Percentiles rank a stretch among this genome's conserved stretches.
Evolutionary conservation across 1,140 invertebrate genomes (phyloP).

Genomic region (Aradophagus sp.): DNA sequence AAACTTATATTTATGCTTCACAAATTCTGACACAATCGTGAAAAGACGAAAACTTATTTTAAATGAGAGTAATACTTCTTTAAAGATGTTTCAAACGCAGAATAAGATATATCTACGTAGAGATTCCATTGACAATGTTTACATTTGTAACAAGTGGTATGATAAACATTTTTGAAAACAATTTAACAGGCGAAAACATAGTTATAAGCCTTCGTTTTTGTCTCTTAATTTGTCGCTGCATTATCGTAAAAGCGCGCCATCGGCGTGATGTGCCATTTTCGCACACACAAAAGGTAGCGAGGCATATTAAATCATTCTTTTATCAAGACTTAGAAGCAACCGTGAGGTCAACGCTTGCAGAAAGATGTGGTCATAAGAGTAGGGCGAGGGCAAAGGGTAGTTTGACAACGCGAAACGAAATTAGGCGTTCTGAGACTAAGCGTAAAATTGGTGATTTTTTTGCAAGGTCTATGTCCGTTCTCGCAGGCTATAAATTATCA

Average conservation of each 20-base stretch:
- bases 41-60: no score
- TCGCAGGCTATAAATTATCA: conserved; percentile 56
- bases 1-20: no score
- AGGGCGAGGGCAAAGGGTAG: no score
- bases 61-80: no score
- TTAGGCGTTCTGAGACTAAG: conserved; percentile 41
- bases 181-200: conserved; percentile 21
- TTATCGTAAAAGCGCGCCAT: conserved; percentile 27
- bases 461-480: conserved; percentile 11
- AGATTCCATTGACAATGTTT: no score
- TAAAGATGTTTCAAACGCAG: no score
- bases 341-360: no score
- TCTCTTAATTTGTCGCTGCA: conserved; percentile 35
- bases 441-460: conserved; percentile 60
- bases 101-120: no score
- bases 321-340: no score
- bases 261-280: conserved; percentile 1
- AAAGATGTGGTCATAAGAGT: no score
- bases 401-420: conserved; percentile 39
- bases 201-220: conserved; percentile 17
- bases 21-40: no score
- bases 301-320: conserved; percentile 1
- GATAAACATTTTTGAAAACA: conserved; percentile 9
- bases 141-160: no score
- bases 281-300: conserved; percentile 4